Evolutionary conservation across 2,113 vertebrate genomes (phyloP).

Genomic region (Phyllostomus hastatus): DNA sequence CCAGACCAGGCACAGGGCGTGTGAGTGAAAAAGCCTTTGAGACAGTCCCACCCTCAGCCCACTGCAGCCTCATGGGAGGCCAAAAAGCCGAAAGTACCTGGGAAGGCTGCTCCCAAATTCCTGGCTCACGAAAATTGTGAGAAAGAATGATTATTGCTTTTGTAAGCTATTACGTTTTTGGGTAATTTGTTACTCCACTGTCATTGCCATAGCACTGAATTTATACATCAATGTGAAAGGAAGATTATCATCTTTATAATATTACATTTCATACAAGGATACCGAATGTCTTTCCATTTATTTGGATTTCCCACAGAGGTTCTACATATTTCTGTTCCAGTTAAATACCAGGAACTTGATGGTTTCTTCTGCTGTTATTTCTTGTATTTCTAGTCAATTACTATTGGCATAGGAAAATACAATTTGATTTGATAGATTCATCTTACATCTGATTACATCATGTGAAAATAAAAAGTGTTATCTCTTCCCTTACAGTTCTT

Average conservation of each 20-base stretch:
- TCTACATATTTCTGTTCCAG: not conserved
- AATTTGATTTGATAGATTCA: not conserved
- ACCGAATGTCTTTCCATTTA: not conserved
- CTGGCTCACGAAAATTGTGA: not conserved
- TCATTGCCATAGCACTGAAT: not conserved
- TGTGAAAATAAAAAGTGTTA: not conserved
- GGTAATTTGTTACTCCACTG: not conserved
- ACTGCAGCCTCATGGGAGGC: not conserved
- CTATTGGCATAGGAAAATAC: not conserved
- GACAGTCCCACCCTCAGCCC: not conserved
- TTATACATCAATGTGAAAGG: not conserved
- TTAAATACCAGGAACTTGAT: not conserved
- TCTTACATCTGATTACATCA: not conserved
- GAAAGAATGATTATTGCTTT: not conserved
- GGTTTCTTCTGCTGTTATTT: not conserved
- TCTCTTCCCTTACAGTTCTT: not conserved
- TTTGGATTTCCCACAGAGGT: not conserved
- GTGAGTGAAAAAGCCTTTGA: not conserved
- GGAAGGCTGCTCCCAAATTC: not conserved
- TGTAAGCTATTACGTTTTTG: not conserved
- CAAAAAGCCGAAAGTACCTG: not conserved
- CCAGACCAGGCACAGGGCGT: not conserved
- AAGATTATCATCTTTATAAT: not conserved
- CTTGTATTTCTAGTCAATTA: conserved; percentile 1
- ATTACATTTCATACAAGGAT: not conserved